Base-by-base conservation (phyloP, 2,113 vertebrate genomes). In the Copsychus sechellarum region DNA sequence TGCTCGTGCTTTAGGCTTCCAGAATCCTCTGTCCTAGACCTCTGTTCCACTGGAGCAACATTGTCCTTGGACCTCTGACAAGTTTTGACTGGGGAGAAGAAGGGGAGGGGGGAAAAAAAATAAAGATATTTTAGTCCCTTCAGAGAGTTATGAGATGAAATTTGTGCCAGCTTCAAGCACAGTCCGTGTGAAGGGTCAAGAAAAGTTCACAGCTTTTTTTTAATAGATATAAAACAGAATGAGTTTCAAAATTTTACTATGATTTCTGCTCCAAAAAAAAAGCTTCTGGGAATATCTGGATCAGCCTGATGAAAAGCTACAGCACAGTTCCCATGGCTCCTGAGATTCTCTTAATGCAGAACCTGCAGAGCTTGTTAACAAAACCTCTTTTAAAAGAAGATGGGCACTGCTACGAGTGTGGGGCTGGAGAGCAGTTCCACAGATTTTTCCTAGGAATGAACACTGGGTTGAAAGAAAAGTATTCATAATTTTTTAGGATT, bases 81-180 rank as follows among this genome's bases (percentile, higher is more conserved):
- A 86, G 71, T 66, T 93, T 88, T 34, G 82, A 42, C 43, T 69
- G 33, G 42, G 66, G 21, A 73, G 58, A 85, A 86, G 24, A 42
- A n/a, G 15, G 12, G 24, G n/a, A 19, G 1, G 20, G 12, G 12
- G 25, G 4, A 24, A 21, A 38, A 60, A 26, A 48, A 80, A 16
- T 11, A 45, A 92, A 91, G 79, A 43, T 2, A 69, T 85, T 91
- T 94, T 34, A 86, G 33, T 88, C 40, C 70, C 31, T 87, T 45
- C 20, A 15, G 62, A 93, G 83, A 95, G 53, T 72, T 79, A 38
- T 3, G 67, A 90, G 89, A 96, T 84, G 33, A 96, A 97, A 94
- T 90, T 40, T 80, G 73, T 92, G 85, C 78, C 77, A 90, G 93
- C 60, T 87, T 95, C 90, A 96, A 96, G 91, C 92, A 94, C 62